Evolutionary conservation across 2,113 vertebrate species (phyloP), one percentile per base, ranked within the genome.

Genomic region (Chloroceryle aenea): DNA sequence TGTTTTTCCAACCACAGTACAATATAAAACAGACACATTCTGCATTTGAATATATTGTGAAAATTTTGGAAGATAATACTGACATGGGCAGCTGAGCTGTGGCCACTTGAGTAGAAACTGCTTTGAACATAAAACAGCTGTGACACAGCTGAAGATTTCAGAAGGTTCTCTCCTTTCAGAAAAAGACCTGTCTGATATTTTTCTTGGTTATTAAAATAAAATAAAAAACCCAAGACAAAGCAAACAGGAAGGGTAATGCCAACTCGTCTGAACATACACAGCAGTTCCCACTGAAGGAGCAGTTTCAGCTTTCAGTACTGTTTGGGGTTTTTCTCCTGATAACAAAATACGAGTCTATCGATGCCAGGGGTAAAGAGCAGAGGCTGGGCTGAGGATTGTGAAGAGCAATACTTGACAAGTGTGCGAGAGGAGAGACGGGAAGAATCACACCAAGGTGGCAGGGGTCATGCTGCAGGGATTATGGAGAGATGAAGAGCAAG

Each of bases 121-220:
- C 87, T 96, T 73, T 85, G 69, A 95, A 76, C 88, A 94, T 48
- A n/a, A 82, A 90, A 85, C 45, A 64, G 80, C 80, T 94, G 45
- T 58, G 69, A 75, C 48, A 58, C 62, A 89, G 77, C 71, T 94
- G 66, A 62, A 82, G 52, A 45, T 66, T 87, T 86, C 66, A 90
- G 79, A 68, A 90, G 45, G 15, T 7, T 10, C 19, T 67, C 22
- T 71, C 50, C 52, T 90, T 90, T 88, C 64, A 66, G 69, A 62
- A 66, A 18, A 73, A 62, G 30, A 90, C 30, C 26, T 56, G 34
- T 22, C 47, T 78, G 47, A 25, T 88, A 59, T 81, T 66, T 90
- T 78, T 1, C 6, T 56, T 69, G 36, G 30, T 63, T 75, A 90
- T 53, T 86, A 17, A 80, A 82, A 83, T 8, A 7, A 75, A 83